Base-by-base conservation (phyloP, 2,113 vertebrate genomes). In the Albula glossodonta region DNA sequence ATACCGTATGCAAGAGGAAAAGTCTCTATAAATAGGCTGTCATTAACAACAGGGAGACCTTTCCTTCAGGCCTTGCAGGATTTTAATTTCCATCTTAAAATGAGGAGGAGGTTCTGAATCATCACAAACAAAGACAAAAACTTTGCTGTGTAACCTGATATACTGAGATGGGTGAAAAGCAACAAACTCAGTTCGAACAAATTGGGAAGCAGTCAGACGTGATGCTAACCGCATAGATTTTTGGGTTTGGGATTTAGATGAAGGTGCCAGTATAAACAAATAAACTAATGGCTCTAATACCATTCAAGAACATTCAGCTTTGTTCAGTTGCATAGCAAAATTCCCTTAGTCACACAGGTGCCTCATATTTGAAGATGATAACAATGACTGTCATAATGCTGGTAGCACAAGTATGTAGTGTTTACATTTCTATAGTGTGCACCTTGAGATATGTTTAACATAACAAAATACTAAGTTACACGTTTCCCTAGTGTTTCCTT, bases 61-160 rank as follows among this genome's bases (percentile, higher is more conserved):
- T 48, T 51, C 84, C 87, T 88, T 87, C 56, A 86, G 56, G 48
- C 51, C 51, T 90, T 90, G 82, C 87, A 3, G 9, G 57, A 77
- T 87, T 90, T 86, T 85, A 82, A 91, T 91, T 89, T 82, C 49
- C 25, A 19, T 86, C 41, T 66, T 84, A 74, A 92, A 10, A 5
- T 74, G n/a, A n/a, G 31, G 70, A 74, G 70, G 6, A 25, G 70
- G 70, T 74, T 74, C 8, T n/a, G 22, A 4, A 74, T 15, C n/a
- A 74, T 5, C n/a, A 74, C 22, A 74, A n/a, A 8, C 19, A 5
- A 17, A n/a, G 63, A 6, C 22, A 74, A 31, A 74, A 74, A 31
- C n/a, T 10, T 22, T 74, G 70, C 70, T 25, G 9, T 9, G 70
- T 10, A 31, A 74, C 2, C 25, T 74, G 5, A 31, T 74, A 74